A percentile compares a stretch with the other conserved stretches of the same genome.
Conservation (phyloP, 2,113 vertebrate species). For the Zootoca vivipara region DNA sequence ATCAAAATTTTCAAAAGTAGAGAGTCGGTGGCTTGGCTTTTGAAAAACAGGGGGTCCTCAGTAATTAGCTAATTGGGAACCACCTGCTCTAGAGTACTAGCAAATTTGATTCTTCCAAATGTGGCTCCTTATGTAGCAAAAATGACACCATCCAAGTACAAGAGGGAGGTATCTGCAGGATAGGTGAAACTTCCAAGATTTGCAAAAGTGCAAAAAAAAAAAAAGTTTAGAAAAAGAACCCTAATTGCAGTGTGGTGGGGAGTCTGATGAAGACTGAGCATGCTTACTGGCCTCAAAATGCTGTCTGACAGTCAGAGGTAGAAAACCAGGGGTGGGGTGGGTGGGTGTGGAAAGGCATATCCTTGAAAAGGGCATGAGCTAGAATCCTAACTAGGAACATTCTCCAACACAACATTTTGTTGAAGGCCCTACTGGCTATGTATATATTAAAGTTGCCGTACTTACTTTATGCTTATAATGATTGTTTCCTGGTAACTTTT, state of each 20-base stretch:
- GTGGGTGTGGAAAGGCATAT: not conserved
- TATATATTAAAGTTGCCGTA: not conserved
- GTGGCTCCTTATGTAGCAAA: not conserved
- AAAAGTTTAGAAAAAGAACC: not conserved
- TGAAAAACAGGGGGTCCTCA: no score
- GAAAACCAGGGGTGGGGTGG: no score
- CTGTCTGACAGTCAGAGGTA: not conserved
- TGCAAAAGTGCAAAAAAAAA: no score
- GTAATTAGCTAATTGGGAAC: no score
- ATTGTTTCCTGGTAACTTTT: accelerated
- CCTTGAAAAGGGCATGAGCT: not conserved
- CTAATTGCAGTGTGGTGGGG: no score
- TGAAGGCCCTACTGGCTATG: not conserved
- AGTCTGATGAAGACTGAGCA: not conserved
- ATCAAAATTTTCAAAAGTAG: no score
- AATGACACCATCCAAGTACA: not conserved
- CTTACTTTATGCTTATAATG: slow-evolving; percentile 67
- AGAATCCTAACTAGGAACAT: not conserved
- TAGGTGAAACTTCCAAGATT: no score
- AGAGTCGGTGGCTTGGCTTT: no score
- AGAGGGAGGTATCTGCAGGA: not conserved
- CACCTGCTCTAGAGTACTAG: not conserved
- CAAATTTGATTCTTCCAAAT: not conserved
- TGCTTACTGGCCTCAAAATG: not conserved
- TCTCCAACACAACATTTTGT: not conserved